Evolutionary conservation across 1,140 invertebrate genomes (phyloP), one percentile per base, ranked within the genome.

Genomic region (Sminthurides bifidus): DNA sequence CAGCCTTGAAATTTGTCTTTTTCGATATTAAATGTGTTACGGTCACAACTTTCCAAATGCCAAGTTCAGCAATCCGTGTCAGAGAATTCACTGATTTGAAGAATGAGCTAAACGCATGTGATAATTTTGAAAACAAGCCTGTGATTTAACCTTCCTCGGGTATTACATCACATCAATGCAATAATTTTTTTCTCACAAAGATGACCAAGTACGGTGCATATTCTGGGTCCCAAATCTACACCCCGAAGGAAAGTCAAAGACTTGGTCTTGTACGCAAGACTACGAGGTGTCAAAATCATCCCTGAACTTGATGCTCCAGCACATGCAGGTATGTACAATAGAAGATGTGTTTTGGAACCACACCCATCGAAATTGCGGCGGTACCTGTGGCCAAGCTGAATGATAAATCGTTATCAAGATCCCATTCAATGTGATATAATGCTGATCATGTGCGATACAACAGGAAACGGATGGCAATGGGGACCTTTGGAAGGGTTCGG

Each of bases 251-350:
- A n/a, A 19, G 52, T 72, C 3, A 59, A 60, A 19, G 60, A 66
- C 35, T 24, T 70, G 5, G 66, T 70, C 5, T 51, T 67, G 2
- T 70, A 69, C 37, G 68, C 65, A n/a, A 41, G 63, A 45, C 49
- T 69, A 17, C 31, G 70, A 24, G 70, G 70, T n/a, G 60, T 71
- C 3, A 63, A 68, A 29, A 56, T 71, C 12, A 38, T 71, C 29
- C 70, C 70, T 1, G 48, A 54, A 49, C 84, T 90, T 58, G 68
- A 69, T 45, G 67, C 66, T 21, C 69, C 70, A 14, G 41, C 69
- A 66, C 58, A 68, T 66, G 40, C 66, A 61, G 40, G 68, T 51
- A 53, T 30, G 24, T 10, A 8, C 17, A 23, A 51, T n/a, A n/a
- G n/a, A n/a, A n/a, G n/a, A n/a, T n/a, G n/a, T n/a, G n/a, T n/a